Base-by-base conservation (phyloP, 2,888 invertebrate species). In the Strigamia maritima region DNA sequence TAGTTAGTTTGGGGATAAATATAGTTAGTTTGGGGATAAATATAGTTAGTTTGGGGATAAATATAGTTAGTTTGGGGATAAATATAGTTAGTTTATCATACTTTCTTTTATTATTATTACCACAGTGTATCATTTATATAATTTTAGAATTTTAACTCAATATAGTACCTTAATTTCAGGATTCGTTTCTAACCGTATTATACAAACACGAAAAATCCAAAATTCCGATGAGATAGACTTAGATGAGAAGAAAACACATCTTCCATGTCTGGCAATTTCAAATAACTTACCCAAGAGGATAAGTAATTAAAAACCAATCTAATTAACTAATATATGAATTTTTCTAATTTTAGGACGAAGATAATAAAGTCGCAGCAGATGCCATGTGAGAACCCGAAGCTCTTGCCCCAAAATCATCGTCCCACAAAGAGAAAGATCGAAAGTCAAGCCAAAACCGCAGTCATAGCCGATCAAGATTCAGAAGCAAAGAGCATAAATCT, bases 181-280 rank as follows among this genome's bases (percentile, higher is more conserved):
- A 99, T 85, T 98, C 98, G 0, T 93, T 99, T 83, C 92, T 94
- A 82, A 92, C 94, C 1, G 98, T 79, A 93, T 99, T 78, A 98
- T 99, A 81, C 94, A n/a, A 97, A 83, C 94, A 96, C 84, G 98
- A 98, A 98, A 92, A 92, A 85, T 88, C 88, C 3, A 82, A 84
- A 84, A 82, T 82, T 81, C 80, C 26, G 77, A 79, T 81, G 28
- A 70, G 81, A 60, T 81, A 80, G 84, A 85, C 75, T 75, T 80
- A 44, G 85, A 86, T 26, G 81, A 85, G 65, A 86, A 86, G 79
- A 86, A 84, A 80, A 84, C 85, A 78, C 82, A 86, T 40, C 82
- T 84, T 79, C 87, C 87, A 22, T 85, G 84, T 14, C 82, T 87
- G 14, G 87, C 88, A 2, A 81, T 89, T 82, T 87, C 89, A 12